Conservation (phyloP, 2,113 vertebrate species). For the Colistium nudipinnis region DNA sequence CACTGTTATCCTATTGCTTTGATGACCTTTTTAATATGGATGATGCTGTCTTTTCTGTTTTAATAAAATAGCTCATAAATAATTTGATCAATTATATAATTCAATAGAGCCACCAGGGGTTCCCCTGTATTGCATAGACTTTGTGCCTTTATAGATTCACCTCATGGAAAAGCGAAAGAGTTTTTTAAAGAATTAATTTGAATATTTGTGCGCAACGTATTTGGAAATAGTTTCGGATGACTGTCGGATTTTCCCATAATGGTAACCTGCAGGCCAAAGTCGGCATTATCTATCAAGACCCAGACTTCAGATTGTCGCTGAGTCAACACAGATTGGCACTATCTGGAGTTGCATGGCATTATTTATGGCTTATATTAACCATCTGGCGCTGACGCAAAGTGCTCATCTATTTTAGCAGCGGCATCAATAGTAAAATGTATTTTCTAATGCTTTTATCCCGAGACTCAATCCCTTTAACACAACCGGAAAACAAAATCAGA, state of each 20-base stretch:
- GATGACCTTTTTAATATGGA: constrained; percentile 67
- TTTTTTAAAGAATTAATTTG: background rate
- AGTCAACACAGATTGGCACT: constrained; percentile 59
- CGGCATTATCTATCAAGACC: constrained; percentile 45
- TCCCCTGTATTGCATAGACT: background rate
- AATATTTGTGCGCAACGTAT: constrained; percentile 2
- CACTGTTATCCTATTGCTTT: constrained; percentile 48
- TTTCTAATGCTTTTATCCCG: constrained; percentile 58
- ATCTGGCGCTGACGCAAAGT: constrained; percentile 65
- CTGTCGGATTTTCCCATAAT: constrained; percentile 5
- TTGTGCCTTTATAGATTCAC: background rate
- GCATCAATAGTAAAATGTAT: constrained; percentile 51
- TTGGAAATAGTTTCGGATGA: constrained; percentile 1
- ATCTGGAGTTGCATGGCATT: constrained; percentile 45
- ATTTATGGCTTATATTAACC: constrained; percentile 61
- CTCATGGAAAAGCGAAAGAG: background rate
- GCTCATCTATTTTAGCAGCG: constrained; percentile 54
- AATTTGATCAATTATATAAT: constrained; percentile 57
- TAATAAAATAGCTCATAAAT: constrained; percentile 60
- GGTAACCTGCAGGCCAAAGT: constrained; percentile 31
- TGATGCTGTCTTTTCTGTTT: constrained; percentile 18
- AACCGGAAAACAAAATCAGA: constrained; percentile 42
- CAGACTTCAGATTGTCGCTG: constrained; percentile 55
- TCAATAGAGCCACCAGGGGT: constrained; percentile 25
- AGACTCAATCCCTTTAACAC: constrained; percentile 45